Base-by-base conservation (phyloP, 2,113 vertebrate species). In the western clawed frog (Xenopus tropicalis) region DNA sequence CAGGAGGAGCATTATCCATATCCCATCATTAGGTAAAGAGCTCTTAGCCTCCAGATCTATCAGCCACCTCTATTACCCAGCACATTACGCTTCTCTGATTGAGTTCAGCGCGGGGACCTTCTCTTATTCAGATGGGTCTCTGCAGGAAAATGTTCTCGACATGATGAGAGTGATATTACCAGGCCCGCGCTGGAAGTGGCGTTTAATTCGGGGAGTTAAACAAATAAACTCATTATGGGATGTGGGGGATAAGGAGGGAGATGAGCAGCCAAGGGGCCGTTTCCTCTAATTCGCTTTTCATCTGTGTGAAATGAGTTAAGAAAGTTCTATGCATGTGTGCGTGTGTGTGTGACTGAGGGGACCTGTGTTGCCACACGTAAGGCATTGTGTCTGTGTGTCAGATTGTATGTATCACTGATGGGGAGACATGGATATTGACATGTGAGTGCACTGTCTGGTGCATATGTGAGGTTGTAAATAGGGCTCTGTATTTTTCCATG, bases 131-230 rank as follows among this genome's bases (percentile, higher is more conserved):
- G 96, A 96, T 94, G 94, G 92, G 93, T 97, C 93, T 96, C 94
- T 91, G 94, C 94, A 95, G 94, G 94, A 96, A 95, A 92, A 94
- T 94, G 92, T 93, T 94, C 93, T 93, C 90, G 84, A 94, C 92
- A 93, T 95, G 94, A 96, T 95, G 94, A 93, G 94, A 93, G 93
- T 93, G 93, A 91, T 93, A 91, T 91, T 93, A 90, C 89, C 88
- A 87, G 89, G 90, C 92, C 95, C 86, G 94, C 88, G 84, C 91
- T 92, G 83, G 91, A 94, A 93, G 96, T 85, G 89, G 88, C 89
- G 88, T 95, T 96, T 96, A 95, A 97, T 98, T 97, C 94, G 93
- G 92, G 95, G 94, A 96, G 73, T 97, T 96, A 97, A 94, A 93
- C 94, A 94, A 97, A 97, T 97, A 94, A 97, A 96, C 90, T 91